These are phyloP conservation scores for Anoura caudifer DNA, from an alignment of 2,113 vertebrate genomes.

Conservation along the genomic window DNA sequence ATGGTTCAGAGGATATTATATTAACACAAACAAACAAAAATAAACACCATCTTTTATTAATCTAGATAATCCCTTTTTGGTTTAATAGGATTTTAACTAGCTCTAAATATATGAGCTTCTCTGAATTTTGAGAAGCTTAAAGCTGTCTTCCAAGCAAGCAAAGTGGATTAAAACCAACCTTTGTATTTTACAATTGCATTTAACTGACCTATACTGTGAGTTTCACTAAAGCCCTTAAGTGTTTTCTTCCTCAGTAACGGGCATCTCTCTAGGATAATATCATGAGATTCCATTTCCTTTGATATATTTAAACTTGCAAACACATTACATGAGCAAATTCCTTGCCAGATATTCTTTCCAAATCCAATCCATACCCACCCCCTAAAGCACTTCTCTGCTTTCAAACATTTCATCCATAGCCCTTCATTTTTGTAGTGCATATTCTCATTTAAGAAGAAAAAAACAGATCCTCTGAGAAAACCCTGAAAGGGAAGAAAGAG, in stretches of 20 bases:
- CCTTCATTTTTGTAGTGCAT: slow-evolving; percentile 20
- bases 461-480: slow-evolving; percentile 32
- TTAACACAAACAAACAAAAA: slow-evolving; percentile 56
- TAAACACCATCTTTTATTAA: slow-evolving; percentile 45
- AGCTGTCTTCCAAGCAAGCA: slow-evolving; percentile 56
- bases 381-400: slow-evolving; percentile 20
- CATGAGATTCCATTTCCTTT: slow-evolving; percentile 50
- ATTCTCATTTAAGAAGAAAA: not conserved
- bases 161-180: slow-evolving; percentile 71
- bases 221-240: slow-evolving; percentile 43
- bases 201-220: slow-evolving; percentile 56
- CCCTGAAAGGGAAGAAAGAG: not conserved
- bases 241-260: not conserved
- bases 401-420: not conserved
- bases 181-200: slow-evolving; percentile 65
- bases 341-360: not conserved
- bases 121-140: slow-evolving; percentile 70
- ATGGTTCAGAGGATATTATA: slow-evolving; percentile 14
- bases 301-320: slow-evolving; percentile 49
- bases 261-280: slow-evolving; percentile 45
- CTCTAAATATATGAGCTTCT: slow-evolving; percentile 54
- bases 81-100: slow-evolving; percentile 68
- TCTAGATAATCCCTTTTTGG: slow-evolving; percentile 65
- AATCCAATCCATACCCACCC: not conserved
- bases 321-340: slow-evolving; percentile 37